Percentiles rank a stretch among this genome's conserved stretches.
These are phyloP conservation scores for Suillia variegata DNA, from an alignment of 2,888 invertebrate species.

Conservation along the genomic window DNA sequence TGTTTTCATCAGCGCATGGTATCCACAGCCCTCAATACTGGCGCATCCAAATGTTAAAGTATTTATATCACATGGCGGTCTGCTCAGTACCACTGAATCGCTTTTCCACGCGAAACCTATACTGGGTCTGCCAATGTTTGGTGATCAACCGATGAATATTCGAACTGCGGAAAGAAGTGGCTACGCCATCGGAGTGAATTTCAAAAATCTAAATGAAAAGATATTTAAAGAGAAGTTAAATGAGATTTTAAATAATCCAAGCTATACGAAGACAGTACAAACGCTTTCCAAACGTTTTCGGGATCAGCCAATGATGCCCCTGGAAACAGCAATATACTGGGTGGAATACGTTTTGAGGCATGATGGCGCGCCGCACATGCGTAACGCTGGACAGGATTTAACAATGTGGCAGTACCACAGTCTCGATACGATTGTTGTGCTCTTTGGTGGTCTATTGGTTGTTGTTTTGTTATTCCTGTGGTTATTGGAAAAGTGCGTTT, in stretches of 20 bases:
- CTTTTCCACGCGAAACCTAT: conserved; percentile 62
- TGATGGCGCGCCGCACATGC: conserved; percentile 55
- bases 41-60: conserved; percentile 62
- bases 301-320: conserved; percentile 52
- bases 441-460: conserved; percentile 30
- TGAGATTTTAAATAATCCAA: conserved; percentile 35
- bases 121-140: conserved; percentile 63
- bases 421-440: conserved; percentile 46
- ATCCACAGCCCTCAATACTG: conserved; percentile 60
- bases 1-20: conserved; percentile 57
- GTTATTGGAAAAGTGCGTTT: too few species aligned
- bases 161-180: conserved; percentile 57
- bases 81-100: conserved; percentile 62
- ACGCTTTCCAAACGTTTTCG: conserved; percentile 46
- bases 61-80: conserved; percentile 63
- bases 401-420: conserved; percentile 51
- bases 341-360: conserved; percentile 54
- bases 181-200: conserved; percentile 57
- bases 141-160: conserved; percentile 63
- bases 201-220: conserved; percentile 47
- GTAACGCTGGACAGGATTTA: conserved; percentile 50
- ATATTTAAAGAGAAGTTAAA: conserved; percentile 41
- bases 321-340: conserved; percentile 55
- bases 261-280: conserved; percentile 34
- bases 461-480: conserved; percentile 18